Conservation (phyloP, 2,797 vertebrate species). For the Syndactyla subalaris region DNA sequence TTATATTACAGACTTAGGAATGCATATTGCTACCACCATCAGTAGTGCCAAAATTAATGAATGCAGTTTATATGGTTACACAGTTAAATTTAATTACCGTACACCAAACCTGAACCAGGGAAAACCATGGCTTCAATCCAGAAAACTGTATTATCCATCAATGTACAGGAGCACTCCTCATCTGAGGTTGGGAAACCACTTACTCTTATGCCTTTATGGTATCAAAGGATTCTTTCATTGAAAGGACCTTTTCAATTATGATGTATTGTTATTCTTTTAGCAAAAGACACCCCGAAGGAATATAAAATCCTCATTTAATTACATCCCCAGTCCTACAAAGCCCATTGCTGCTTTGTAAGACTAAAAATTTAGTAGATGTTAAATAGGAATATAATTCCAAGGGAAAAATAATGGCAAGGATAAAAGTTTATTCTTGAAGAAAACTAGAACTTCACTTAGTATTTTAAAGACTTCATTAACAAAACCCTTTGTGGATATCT, state of each 20-base stretch:
- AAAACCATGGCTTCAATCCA: not conserved
- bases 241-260: not conserved
- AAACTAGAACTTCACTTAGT: constrained; percentile 7
- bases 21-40: not conserved
- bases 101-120: not conserved
- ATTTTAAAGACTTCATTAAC: constrained; percentile 48
- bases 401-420: not conserved
- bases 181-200: not conserved
- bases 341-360: not conserved
- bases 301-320: not conserved
- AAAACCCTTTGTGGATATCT: constrained; percentile 12
- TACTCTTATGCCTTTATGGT: not conserved
- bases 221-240: not conserved
- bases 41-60: not conserved
- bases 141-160: not conserved
- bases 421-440: constrained; percentile 19
- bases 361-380: not conserved
- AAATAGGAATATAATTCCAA: constrained; percentile 1
- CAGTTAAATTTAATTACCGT: not conserved
- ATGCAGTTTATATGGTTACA: not conserved
- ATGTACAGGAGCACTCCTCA: not conserved
- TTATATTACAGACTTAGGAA: not conserved
- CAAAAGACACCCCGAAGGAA: not conserved
- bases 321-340: not conserved
- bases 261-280: not conserved